phyloP scores from a whole-genome alignment of 2,113 vertebrate genomes.

The Hipposideros armiger region DNA sequence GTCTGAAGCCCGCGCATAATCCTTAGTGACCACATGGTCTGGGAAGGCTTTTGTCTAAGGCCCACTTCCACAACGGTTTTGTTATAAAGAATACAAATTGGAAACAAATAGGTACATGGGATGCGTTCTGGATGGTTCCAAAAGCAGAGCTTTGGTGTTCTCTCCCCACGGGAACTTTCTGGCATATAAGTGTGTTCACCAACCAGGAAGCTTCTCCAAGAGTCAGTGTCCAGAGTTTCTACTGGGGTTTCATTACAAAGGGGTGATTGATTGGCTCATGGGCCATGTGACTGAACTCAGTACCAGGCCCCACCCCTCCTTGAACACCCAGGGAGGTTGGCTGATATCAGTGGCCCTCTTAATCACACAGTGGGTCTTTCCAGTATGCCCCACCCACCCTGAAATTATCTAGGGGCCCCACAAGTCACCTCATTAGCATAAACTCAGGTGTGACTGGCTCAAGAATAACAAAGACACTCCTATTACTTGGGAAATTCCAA shows the following conservation, averaged over 20 bases:
- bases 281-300: not conserved
- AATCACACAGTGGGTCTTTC: not conserved
- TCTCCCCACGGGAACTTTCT: not conserved
- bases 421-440: not conserved
- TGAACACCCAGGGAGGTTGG: not conserved
- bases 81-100: not conserved
- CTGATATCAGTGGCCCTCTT: not conserved
- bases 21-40: too few relatives aligned
- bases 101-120: not conserved
- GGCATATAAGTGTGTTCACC: not conserved
- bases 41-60: too few relatives aligned
- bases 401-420: not conserved
- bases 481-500: not conserved
- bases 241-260: not conserved
- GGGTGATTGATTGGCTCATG: accelerated
- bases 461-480: not conserved
- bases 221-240: not conserved
- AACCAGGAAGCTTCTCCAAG: not conserved
- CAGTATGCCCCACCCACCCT: too few relatives aligned
- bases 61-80: not conserved
- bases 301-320: not conserved
- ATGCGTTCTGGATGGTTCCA: not conserved
- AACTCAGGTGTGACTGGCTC: not conserved
- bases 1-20: too few relatives aligned
- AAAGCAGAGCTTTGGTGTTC: not conserved